phyloP scores from a whole-genome alignment of 2,888 invertebrate genomes.

The Julus scandinavius region DNA sequence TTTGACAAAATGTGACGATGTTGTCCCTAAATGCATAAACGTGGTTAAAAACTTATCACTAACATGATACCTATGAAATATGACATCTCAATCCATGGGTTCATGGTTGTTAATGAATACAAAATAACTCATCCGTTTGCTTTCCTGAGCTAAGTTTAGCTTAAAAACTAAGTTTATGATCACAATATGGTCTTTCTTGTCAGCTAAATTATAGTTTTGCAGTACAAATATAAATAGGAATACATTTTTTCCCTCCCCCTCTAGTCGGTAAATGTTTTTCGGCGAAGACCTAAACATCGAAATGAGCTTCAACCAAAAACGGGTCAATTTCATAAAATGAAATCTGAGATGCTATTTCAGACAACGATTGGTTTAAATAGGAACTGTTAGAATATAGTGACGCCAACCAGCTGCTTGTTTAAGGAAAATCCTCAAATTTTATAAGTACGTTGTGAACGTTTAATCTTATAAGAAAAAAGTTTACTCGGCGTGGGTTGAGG shows the following conservation, averaged over 20 bases:
- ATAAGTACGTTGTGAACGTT: not conserved
- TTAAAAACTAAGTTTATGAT: not conserved
- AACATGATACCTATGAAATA: too few species aligned
- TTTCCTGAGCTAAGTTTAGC: not conserved
- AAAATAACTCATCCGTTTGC: not conserved
- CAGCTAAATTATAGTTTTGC: slow-evolving; percentile 28
- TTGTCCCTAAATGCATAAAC: too few species aligned
- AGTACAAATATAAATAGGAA: slow-evolving; percentile 8
- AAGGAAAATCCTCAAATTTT: not conserved
- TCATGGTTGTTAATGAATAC: too few species aligned
- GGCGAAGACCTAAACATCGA: not conserved
- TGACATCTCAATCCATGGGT: too few species aligned
- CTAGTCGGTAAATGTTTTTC: not conserved
- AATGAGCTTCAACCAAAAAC: not conserved
- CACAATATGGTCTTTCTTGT: not conserved
- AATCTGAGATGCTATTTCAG: not conserved
- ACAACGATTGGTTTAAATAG: not conserved
- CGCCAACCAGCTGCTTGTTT: not conserved
- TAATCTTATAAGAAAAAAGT: not conserved
- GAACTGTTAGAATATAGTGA: not conserved
- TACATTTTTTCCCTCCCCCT: not conserved
- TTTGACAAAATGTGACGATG: too few species aligned
- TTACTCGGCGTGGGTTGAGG: not conserved
- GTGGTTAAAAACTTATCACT: too few species aligned
- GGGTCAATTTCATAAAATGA: slow-evolving; percentile 29